Evolutionary conservation across 1,140 invertebrate genomes (phyloP).

Genomic region (Tetramorium alpestre): DNA sequence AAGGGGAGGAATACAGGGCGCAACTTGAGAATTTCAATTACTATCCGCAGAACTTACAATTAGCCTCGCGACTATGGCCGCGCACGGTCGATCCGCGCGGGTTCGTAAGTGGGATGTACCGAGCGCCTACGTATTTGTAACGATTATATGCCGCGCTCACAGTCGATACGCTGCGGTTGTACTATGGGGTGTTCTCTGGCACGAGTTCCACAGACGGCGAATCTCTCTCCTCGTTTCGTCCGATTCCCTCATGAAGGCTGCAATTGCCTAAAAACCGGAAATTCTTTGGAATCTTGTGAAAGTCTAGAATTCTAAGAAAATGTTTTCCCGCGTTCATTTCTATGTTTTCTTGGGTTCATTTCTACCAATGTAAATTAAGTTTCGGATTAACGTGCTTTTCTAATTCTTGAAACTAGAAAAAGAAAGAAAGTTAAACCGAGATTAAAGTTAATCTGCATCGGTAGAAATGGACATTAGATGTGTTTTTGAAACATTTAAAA

Average conservation of each 20-base stretch:
- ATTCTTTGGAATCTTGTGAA: background rate
- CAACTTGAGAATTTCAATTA: constrained; percentile 61
- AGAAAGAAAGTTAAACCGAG: no score
- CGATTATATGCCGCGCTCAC: constrained; percentile 52
- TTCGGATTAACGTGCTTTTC: no score
- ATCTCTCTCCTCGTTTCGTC: background rate
- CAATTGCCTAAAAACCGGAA: background rate
- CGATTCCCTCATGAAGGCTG: background rate
- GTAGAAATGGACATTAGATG: no score
- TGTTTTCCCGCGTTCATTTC: background rate
- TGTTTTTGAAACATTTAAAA: background rate
- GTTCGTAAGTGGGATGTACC: constrained; percentile 43
- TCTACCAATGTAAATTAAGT: no score
- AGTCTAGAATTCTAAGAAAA: background rate
- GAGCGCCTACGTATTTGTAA: constrained; percentile 30
- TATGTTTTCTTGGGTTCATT: no score
- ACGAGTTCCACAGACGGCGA: background rate
- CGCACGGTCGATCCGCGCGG: constrained; percentile 40
- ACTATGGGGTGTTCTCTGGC: background rate
- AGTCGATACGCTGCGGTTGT: constrained; percentile 20
- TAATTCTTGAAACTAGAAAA: no score
- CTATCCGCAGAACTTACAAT: constrained; percentile 53
- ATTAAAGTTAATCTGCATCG: no score
- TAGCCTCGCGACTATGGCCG: constrained; percentile 52
- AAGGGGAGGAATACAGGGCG: background rate